Evolutionary conservation across 2,888 invertebrate genomes (phyloP).

Genomic region (Drosophila pegasa): DNA sequence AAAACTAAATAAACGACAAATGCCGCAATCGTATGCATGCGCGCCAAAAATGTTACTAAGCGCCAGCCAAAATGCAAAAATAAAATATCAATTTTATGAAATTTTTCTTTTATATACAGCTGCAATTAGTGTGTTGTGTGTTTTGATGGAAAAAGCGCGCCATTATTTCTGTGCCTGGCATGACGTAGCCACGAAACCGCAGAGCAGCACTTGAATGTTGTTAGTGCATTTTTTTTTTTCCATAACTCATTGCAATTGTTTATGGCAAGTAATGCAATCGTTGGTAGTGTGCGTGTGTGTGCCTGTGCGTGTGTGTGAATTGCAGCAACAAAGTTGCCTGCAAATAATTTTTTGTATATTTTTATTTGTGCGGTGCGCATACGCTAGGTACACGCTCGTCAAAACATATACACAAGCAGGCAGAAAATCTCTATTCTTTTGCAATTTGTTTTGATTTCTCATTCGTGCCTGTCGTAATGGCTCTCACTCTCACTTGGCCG

Average conservation of each 20-base stretch:
- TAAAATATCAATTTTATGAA: conserved; percentile 27
- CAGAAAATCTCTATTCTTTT: conserved; percentile 79
- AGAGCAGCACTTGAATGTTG: conserved; percentile 38
- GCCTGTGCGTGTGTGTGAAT: conserved; percentile 48
- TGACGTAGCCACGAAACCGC: conserved; percentile 78
- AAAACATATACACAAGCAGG: conserved; percentile 78
- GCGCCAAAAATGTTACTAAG: conserved; percentile 35
- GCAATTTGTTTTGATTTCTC: conserved; percentile 77
- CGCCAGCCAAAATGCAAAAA: conserved; percentile 16
- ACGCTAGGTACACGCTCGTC: conserved; percentile 82
- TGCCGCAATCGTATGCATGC: conserved; percentile 33
- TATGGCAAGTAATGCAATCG: conserved; percentile 60
- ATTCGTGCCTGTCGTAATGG: conserved; percentile 45
- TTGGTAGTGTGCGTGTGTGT: conserved; percentile 31
- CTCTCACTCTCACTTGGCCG: conserved; percentile 38
- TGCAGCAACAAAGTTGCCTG: conserved; percentile 57
- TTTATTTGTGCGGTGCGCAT: conserved; percentile 73
- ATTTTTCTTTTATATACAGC: conserved; percentile 39
- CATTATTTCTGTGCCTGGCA: conserved; percentile 70
- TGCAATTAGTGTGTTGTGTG: conserved; percentile 43
- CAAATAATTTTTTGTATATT: conserved; percentile 73
- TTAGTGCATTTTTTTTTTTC: conserved; percentile 42
- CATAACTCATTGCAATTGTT: conserved; percentile 60
- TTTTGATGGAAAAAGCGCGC: conserved; percentile 81
- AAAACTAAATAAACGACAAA: conserved; percentile 40